These are phyloP conservation scores for Philopotamus ludificatus DNA, from an alignment of 1,140 invertebrate genomes.

Conservation along the genomic window DNA sequence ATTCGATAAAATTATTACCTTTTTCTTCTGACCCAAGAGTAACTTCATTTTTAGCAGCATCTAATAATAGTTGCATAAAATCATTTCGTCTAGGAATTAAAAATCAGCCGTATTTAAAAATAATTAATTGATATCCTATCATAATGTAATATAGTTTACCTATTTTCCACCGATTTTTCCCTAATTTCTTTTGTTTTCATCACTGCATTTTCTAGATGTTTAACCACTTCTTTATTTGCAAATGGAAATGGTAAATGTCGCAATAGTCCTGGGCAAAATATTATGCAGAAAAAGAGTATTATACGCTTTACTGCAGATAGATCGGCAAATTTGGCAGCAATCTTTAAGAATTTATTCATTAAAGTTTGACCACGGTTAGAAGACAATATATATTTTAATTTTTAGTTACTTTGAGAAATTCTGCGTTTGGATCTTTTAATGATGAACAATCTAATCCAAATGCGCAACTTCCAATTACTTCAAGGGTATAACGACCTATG, in stretches of 20 bases:
- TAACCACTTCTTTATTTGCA: conserved; percentile 40
- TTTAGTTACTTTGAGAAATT: conserved; percentile 48
- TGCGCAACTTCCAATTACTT: conserved; percentile 54
- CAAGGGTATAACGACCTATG: conserved; percentile 51
- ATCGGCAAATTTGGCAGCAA: conserved; percentile 50
- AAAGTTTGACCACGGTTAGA: background rate
- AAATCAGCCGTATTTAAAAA: conserved; percentile 10
- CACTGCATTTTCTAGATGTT: conserved; percentile 41
- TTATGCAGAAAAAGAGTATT: conserved; percentile 30
- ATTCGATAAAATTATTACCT: too few species aligned
- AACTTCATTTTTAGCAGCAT: conserved; percentile 47
- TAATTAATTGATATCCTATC: background rate
- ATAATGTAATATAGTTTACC: conserved; percentile 22
- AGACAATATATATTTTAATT: conserved; percentile 1
- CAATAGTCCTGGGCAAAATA: conserved; percentile 23
- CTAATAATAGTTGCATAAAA: conserved; percentile 49
- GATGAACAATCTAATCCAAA: conserved; percentile 53
- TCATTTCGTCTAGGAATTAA: conserved; percentile 46
- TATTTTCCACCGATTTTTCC: conserved; percentile 20
- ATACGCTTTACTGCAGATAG: conserved; percentile 18
- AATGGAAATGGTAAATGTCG: conserved; percentile 40
- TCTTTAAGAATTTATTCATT: conserved; percentile 43
- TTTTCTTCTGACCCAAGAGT: conserved; percentile 42
- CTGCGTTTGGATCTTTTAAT: conserved; percentile 47
- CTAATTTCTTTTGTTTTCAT: conserved; percentile 22